Evolutionary conservation across 2,888 invertebrate genomes (phyloP).

Genomic region (Tridacna crocea): DNA sequence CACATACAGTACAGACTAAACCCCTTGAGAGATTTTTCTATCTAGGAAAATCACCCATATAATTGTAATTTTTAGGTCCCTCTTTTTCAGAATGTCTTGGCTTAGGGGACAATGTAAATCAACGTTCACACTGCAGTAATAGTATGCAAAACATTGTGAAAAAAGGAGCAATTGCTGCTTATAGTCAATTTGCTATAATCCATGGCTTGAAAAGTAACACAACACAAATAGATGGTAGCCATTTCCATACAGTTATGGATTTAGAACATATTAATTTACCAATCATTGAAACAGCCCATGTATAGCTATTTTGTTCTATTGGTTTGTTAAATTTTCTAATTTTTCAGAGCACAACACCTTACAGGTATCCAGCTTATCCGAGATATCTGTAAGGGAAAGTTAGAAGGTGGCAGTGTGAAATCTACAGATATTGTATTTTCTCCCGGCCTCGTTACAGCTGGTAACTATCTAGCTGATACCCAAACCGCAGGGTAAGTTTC

Average conservation of each 20-base stretch:
- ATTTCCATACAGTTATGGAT: not conserved
- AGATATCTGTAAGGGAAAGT: slow-evolving; percentile 90
- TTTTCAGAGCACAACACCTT: slow-evolving; percentile 83
- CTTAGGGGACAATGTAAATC: not conserved
- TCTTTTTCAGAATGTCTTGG: not conserved
- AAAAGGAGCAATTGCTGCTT: not conserved
- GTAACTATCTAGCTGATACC: slow-evolving; percentile 89
- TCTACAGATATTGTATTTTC: slow-evolving; percentile 91
- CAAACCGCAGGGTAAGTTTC: slow-evolving; percentile 91
- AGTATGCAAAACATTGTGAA: not conserved
- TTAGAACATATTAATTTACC: not conserved
- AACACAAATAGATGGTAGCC: not conserved
- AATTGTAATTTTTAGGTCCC: not conserved
- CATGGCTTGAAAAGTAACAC: not conserved
- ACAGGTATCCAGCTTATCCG: slow-evolving; percentile 90
- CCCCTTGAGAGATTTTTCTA: not conserved
- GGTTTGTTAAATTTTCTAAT: too few species aligned
- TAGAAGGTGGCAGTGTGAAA: slow-evolving; percentile 89
- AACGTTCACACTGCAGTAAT: not conserved
- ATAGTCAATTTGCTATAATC: not conserved
- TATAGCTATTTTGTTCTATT: too few species aligned
- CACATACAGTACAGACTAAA: too few species aligned
- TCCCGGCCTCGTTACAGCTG: slow-evolving; percentile 87
- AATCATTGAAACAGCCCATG: not conserved
- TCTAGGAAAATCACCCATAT: not conserved